Conservation (phyloP, 1,140 invertebrate species). For the Pseudomyrmex cubaensis region DNA sequence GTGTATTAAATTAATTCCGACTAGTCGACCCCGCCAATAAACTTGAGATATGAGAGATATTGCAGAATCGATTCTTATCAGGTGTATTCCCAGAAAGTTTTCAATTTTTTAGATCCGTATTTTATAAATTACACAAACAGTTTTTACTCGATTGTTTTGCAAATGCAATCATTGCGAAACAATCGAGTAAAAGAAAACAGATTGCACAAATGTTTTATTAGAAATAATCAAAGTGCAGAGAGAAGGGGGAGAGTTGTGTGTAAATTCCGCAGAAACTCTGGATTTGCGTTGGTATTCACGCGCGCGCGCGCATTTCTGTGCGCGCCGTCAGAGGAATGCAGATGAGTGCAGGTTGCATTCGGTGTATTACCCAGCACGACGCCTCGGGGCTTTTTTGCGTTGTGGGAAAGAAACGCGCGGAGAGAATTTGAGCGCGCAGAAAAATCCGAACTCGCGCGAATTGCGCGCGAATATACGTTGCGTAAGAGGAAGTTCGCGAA, state of each 20-base stretch:
- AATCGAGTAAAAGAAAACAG: no score
- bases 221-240: background rate
- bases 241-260: background rate
- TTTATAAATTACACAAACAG: background rate
- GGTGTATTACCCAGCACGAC: conserved; percentile 39
- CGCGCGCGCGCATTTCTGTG: conserved; percentile 19
- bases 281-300: conserved; percentile 47
- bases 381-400: conserved; percentile 31
- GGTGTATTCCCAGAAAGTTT: background rate
- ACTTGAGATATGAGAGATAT: background rate
- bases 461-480: conserved; percentile 13
- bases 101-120: background rate
- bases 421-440: conserved; percentile 54
- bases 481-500: conserved; percentile 45
- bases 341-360: conserved; percentile 54
- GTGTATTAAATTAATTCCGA: conserved; percentile 24
- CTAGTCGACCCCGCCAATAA: background rate
- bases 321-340: conserved; percentile 49
- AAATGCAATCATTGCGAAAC: no score
- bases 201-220: background rate
- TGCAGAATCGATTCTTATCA: background rate
- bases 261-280: conserved; percentile 17
- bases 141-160: background rate
- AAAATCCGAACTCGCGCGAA: conserved; percentile 33
- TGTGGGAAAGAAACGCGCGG: conserved; percentile 32